phyloP scores from a whole-genome alignment of 2,888 invertebrate genomes.

The Chaetogeoica ovagalla region DNA sequence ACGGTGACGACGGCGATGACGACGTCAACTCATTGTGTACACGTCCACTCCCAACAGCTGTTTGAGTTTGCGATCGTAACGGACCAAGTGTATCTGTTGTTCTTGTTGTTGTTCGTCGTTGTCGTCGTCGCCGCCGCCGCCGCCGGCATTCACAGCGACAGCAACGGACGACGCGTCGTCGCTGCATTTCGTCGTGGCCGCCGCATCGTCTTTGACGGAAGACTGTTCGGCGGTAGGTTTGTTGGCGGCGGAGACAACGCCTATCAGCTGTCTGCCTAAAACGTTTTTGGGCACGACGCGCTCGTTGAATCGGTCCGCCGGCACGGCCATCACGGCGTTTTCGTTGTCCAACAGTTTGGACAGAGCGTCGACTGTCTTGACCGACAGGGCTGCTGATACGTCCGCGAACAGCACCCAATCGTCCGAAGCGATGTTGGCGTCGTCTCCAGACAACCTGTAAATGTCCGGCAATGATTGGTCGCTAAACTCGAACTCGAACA shows the following conservation, averaged over 20 bases:
- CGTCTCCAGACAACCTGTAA: conserved; percentile 67
- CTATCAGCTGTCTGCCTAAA: not conserved
- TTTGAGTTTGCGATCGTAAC: conserved; percentile 43
- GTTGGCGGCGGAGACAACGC: conserved; percentile 61
- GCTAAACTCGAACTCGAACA: conserved; percentile 74
- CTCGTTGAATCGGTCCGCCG: conserved; percentile 27
- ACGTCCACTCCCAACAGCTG: conserved; percentile 37
- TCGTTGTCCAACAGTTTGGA: conserved; percentile 68
- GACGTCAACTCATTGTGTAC: conserved; percentile 43
- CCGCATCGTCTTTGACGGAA: not conserved
- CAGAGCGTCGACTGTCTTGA: conserved; percentile 79
- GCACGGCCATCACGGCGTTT: conserved; percentile 14
- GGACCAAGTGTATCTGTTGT: conserved; percentile 23
- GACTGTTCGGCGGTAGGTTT: conserved; percentile 68
- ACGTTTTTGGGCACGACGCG: not conserved
- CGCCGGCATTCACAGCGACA: not conserved
- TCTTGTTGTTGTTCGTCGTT: not conserved
- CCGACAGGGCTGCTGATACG: conserved; percentile 73
- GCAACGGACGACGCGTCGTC: too few relatives aligned
- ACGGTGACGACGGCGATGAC: not conserved
- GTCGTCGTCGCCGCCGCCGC: too few relatives aligned
- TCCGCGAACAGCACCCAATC: conserved; percentile 81
- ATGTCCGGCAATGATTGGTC: conserved; percentile 78
- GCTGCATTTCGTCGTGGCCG: not conserved
- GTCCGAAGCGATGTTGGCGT: conserved; percentile 55